These are phyloP conservation scores for Laticauda colubrina DNA, from an alignment of 2,113 vertebrate species.

Conservation along the genomic window DNA sequence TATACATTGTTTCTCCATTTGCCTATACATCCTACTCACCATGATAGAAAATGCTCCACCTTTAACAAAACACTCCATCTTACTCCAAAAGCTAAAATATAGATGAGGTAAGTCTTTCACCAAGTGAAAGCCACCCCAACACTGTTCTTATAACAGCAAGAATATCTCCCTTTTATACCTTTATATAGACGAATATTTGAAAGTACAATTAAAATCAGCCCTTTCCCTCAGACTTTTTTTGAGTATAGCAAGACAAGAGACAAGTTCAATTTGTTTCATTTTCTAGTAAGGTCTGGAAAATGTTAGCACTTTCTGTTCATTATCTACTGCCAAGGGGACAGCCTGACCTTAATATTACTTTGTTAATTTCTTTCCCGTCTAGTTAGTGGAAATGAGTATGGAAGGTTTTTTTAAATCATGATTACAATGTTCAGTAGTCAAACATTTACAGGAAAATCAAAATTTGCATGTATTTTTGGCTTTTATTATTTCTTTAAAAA, in stretches of 20 bases:
- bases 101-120: background rate
- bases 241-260: background rate
- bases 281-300: background rate
- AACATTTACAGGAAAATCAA: background rate
- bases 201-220: background rate
- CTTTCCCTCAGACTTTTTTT: background rate
- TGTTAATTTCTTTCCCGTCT: background rate
- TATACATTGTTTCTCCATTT: background rate
- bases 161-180: background rate
- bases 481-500: background rate
- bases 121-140: background rate
- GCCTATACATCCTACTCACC: background rate
- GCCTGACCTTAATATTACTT: background rate
- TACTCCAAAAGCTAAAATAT: background rate
- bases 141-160: background rate
- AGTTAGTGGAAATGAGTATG: constrained; percentile 6
- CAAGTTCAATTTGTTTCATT: background rate
- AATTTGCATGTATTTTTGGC: background rate
- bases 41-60: background rate
- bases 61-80: background rate
- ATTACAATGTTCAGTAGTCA: background rate
- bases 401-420: background rate
- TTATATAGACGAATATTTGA: background rate
- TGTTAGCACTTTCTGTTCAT: constrained; percentile 6
- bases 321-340: constrained; percentile 2